Conservation (phyloP, 2,888 invertebrate species). For the Diogma glabrata region DNA sequence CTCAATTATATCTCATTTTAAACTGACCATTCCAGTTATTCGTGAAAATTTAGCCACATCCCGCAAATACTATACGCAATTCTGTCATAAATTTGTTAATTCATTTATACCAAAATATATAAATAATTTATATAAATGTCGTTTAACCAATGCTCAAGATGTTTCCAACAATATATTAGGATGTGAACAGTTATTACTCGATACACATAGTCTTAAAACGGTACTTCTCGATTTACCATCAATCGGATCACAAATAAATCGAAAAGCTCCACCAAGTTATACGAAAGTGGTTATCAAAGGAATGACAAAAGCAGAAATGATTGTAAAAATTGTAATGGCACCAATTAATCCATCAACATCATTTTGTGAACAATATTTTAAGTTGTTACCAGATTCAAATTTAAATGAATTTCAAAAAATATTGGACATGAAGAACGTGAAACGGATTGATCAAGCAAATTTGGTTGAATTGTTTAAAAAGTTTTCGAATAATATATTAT, state of each 20-base stretch:
- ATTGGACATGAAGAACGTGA: conserved; percentile 83
- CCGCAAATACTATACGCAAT: conserved; percentile 94
- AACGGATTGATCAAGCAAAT: conserved; percentile 40
- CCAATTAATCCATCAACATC: conserved; percentile 68
- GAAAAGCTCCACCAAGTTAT: conserved; percentile 82
- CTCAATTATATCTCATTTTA: conserved; percentile 74
- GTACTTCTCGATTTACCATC: conserved; percentile 90
- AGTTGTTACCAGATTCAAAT: conserved; percentile 81
- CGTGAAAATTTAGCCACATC: conserved; percentile 83
- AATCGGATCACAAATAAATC: conserved; percentile 74
- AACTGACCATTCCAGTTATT: conserved; percentile 76
- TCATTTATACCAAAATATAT: conserved; percentile 92
- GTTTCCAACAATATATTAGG: conserved; percentile 47
- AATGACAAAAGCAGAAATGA: conserved; percentile 98
- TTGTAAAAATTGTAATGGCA: conserved; percentile 96
- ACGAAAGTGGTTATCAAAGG: conserved; percentile 62
- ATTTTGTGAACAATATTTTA: conserved; percentile 81
- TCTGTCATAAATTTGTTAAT: conserved; percentile 92
- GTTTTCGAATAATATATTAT: background rate
- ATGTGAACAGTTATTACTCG: conserved; percentile 86
- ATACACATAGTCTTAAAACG: conserved; percentile 90
- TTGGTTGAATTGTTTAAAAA: conserved; percentile 4
- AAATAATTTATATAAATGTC: conserved; percentile 81
- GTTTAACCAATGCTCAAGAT: conserved; percentile 40
- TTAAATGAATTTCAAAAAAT: conserved; percentile 87